These are phyloP conservation scores for Cricetomys ansorgei DNA, from an alignment of 2,113 vertebrate genomes.

Conservation along the genomic window DNA sequence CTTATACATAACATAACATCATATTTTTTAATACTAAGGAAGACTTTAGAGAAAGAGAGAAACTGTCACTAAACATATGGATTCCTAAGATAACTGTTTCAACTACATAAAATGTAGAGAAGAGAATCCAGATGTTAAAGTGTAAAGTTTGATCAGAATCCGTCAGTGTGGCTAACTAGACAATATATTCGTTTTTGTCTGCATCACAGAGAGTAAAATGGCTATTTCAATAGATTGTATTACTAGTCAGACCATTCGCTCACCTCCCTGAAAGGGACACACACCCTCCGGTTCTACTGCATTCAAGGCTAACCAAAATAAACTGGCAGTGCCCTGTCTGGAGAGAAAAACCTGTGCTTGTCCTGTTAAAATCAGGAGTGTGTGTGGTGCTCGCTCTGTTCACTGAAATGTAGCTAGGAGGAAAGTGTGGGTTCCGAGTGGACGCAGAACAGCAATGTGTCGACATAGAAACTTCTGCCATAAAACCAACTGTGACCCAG, in stretches of 20 bases:
- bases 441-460: not conserved
- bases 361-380: not conserved
- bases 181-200: conserved; percentile 40
- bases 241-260: not conserved
- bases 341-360: not conserved
- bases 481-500: not conserved
- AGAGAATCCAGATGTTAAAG: conserved; percentile 17
- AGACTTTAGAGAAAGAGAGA: conserved; percentile 2
- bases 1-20: not conserved
- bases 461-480: not conserved
- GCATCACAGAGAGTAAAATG: not conserved
- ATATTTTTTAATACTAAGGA: not conserved
- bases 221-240: not conserved
- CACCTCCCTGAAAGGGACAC: not conserved
- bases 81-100: not conserved
- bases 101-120: conserved; percentile 19
- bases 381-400: not conserved
- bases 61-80: not conserved
- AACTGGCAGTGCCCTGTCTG: not conserved
- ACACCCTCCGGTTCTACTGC: not conserved
- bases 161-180: not conserved
- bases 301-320: not conserved
- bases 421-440: conserved; percentile 26
- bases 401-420: conserved; percentile 20
- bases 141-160: conserved; percentile 2